Percentiles rank a stretch among this genome's conserved stretches.
Conservation (phyloP, 2,113 vertebrate genomes). For the Phocoena phocoena region DNA sequence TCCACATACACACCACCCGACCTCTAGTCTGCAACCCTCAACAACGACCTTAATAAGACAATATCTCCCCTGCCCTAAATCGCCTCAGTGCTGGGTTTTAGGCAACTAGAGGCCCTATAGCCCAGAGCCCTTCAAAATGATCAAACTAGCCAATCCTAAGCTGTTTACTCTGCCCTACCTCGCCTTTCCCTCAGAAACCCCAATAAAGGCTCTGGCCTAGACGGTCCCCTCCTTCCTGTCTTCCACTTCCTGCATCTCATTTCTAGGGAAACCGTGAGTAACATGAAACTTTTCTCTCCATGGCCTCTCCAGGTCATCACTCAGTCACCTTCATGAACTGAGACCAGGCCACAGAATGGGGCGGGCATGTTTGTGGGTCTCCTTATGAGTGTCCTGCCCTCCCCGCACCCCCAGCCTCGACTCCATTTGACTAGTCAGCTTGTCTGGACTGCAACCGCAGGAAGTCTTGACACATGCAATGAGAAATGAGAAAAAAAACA, state of each 20-base stretch:
- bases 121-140: not conserved
- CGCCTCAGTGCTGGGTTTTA: not conserved
- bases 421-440: not conserved
- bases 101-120: no score
- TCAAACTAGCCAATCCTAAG: not conserved
- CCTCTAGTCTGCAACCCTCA: no score
- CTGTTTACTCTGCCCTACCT: not conserved
- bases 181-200: not conserved
- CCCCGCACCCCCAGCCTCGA: accelerated
- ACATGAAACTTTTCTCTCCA: not conserved
- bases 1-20: no score
- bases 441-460: not conserved
- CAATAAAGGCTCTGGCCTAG: not conserved
- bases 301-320: not conserved
- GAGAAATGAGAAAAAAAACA: not conserved
- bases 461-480: not conserved
- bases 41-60: not conserved
- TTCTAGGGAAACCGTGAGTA: not conserved
- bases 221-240: accelerated
- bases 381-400: not conserved
- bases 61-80: not conserved
- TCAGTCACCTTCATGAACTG: no score
- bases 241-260: not conserved
- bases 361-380: accelerated
- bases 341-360: not conserved